phyloP scores from a whole-genome alignment of 2,113 vertebrate species.

The Martes martes region DNA sequence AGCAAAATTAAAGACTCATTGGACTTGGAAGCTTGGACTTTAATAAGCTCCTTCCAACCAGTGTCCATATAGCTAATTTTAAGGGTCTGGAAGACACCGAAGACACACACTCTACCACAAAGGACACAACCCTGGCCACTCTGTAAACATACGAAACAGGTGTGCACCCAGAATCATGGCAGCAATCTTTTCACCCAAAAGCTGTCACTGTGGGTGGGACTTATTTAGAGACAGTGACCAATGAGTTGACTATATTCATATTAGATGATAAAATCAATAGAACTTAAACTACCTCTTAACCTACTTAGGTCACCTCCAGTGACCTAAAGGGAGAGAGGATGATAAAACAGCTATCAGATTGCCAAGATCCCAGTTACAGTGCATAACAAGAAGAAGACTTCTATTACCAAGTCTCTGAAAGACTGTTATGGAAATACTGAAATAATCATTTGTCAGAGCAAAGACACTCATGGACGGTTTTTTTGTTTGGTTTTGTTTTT shows the following conservation, averaged over 20 bases:
- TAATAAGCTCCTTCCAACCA: background rate
- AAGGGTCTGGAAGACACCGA: background rate
- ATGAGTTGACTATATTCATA: background rate
- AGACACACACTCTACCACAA: background rate
- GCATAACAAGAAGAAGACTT: background rate
- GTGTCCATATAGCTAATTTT: background rate
- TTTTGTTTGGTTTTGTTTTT: too few relatives aligned
- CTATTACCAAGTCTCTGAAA: background rate
- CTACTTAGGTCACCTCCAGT: background rate
- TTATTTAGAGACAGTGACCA: background rate
- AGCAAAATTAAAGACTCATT: background rate
- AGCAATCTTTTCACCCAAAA: background rate
- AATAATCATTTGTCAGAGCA: background rate
- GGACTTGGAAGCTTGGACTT: background rate
- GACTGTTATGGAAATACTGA: background rate
- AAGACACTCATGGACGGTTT: background rate
- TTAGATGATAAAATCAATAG: background rate
- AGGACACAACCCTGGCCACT: background rate
- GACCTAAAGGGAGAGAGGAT: background rate
- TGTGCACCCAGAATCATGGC: background rate
- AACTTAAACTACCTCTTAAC: background rate
- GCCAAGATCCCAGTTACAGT: background rate
- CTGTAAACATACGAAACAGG: background rate
- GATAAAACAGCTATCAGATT: background rate
- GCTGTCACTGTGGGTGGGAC: background rate